phyloP scores from a whole-genome alignment of 2,113 vertebrate genomes.

The Gymnorhina tibicen region DNA sequence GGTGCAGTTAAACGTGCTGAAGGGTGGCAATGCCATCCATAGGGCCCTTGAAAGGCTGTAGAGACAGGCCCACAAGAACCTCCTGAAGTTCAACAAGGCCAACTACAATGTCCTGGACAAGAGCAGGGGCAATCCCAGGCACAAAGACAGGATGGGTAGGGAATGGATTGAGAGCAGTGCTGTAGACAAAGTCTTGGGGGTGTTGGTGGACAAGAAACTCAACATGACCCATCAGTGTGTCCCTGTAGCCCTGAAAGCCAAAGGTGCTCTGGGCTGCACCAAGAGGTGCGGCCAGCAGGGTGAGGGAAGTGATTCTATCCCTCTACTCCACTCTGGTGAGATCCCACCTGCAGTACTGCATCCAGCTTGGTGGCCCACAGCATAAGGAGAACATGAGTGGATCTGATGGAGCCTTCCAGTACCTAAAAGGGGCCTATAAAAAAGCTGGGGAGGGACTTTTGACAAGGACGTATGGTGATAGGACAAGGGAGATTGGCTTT shows the following conservation, averaged over 20 bases:
- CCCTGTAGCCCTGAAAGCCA: background rate
- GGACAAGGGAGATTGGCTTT: background rate
- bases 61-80: background rate
- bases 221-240: rapidly evolving
- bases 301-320: background rate
- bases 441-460: background rate
- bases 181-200: background rate
- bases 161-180: background rate
- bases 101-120: background rate
- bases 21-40: background rate
- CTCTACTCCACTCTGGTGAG: background rate
- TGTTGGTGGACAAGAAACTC: background rate
- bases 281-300: background rate
- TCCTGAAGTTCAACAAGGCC: background rate
- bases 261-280: background rate
- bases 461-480: background rate
- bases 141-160: background rate
- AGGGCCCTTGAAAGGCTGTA: background rate
- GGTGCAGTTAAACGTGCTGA: rapidly evolving
- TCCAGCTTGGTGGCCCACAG: rapidly evolving
- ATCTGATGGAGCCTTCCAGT: background rate
- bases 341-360: background rate
- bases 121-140: background rate
- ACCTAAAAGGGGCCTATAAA: background rate
- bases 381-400: background rate